A percentile compares a stretch with the other conserved stretches of the same genome.
phyloP scores from a whole-genome alignment of 2,797 vertebrate genomes.

The Tangara arthus region DNA sequence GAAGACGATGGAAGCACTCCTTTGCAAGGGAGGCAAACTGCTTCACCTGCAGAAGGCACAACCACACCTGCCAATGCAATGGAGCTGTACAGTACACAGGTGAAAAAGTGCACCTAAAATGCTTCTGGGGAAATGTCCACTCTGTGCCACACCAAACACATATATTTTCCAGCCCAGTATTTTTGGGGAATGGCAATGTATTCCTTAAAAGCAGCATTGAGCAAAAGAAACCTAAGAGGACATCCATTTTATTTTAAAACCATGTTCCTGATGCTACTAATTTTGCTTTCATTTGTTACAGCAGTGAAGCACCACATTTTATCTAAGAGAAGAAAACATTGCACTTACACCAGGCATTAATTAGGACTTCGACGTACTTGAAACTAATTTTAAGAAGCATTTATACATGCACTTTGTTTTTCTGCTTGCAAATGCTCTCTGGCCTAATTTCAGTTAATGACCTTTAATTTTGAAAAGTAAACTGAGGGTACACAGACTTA shows the following conservation, averaged over 20 bases:
- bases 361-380: conserved; percentile 22
- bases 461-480: conserved; percentile 25
- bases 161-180: neutral
- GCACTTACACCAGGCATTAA: conserved; percentile 35
- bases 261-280: neutral
- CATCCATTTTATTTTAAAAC: neutral
- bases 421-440: neutral
- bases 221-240: neutral
- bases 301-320: conserved; percentile 7
- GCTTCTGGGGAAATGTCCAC: neutral
- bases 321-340: neutral
- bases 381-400: conserved; percentile 32
- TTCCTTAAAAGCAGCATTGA: neutral
- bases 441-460: conserved; percentile 4
- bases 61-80: neutral
- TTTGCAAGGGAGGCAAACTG: neutral
- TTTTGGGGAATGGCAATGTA: neutral
- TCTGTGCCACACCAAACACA: neutral
- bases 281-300: conserved; percentile 37
- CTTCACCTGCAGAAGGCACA: neutral
- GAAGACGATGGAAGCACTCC: neutral
- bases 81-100: neutral
- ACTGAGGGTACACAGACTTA: neutral
- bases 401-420: conserved; percentile 31
- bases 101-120: neutral